phyloP scores from a whole-genome alignment of 2,113 vertebrate genomes.

The Cercocebus atys region DNA sequence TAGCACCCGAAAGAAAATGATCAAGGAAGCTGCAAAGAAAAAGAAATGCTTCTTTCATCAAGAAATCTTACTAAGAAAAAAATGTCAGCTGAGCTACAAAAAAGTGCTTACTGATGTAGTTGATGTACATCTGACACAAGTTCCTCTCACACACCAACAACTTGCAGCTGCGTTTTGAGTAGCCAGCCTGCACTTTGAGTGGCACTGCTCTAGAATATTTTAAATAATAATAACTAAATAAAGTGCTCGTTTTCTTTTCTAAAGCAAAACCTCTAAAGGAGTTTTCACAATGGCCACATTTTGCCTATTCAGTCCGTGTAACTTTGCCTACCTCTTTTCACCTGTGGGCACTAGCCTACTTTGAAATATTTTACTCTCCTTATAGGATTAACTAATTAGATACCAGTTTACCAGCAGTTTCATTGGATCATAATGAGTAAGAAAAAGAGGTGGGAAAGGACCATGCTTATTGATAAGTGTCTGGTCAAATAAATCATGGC shows the following conservation, averaged over 20 bases:
- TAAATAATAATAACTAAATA: background rate
- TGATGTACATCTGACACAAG: background rate
- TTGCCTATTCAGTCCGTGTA: background rate
- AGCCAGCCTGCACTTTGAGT: background rate
- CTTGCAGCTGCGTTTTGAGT: background rate
- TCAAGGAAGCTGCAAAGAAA: slow-evolving; percentile 34
- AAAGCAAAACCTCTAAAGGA: background rate
- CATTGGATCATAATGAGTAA: background rate
- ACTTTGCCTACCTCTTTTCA: background rate
- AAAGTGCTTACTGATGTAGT: background rate
- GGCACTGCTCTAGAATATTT: background rate
- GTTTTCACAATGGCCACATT: background rate
- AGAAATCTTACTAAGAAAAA: slow-evolving; percentile 2
- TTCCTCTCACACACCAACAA: background rate
- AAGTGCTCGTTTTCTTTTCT: background rate
- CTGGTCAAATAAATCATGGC: background rate
- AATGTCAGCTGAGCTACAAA: background rate
- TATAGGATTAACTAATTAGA: background rate
- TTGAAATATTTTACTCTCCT: background rate
- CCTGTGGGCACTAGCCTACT: background rate
- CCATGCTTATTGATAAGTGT: background rate
- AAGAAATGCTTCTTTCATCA: slow-evolving; percentile 35
- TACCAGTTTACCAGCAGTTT: background rate
- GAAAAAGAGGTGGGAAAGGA: background rate
- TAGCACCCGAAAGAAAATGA: background rate